phyloP scores from a whole-genome alignment of 1,140 invertebrate genomes.

The Adoxophyes honmai region DNA sequence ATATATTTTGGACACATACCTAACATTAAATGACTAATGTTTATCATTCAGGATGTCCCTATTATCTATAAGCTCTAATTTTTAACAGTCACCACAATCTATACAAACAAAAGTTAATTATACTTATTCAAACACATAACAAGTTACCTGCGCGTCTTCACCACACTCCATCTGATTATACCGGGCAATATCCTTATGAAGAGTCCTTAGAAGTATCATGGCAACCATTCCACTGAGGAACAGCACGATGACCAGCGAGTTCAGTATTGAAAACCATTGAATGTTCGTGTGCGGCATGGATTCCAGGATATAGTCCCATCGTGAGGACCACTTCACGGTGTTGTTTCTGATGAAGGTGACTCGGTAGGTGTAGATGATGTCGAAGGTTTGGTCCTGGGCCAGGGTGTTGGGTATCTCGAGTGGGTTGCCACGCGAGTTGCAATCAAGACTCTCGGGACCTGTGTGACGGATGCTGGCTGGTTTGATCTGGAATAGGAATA shows the following conservation, averaged over 20 bases:
- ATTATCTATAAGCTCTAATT: conserved; percentile 5
- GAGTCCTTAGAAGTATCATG: conserved; percentile 97
- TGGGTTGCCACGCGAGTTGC: conserved; percentile 78
- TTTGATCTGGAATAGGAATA: conserved; percentile 71
- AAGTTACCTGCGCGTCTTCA: conserved; percentile 90
- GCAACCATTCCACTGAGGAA: conserved; percentile 99
- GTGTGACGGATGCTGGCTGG: conserved; percentile 88
- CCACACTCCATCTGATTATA: conserved; percentile 98
- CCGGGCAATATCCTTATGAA: conserved; percentile 98
- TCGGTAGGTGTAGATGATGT: conserved; percentile 92
- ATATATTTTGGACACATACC: no score
- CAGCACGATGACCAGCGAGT: conserved; percentile 92
- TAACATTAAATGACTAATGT: background rate
- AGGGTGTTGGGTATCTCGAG: conserved; percentile 82
- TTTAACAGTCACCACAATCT: no score
- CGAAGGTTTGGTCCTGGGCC: conserved; percentile 78
- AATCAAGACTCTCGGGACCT: conserved; percentile 71
- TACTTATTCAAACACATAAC: no score
- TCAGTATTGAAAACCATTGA: conserved; percentile 98
- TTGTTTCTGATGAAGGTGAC: conserved; percentile 90
- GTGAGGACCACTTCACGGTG: conserved; percentile 97
- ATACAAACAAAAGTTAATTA: conserved; percentile 9
- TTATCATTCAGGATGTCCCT: background rate
- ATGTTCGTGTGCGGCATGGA: conserved; percentile 99
- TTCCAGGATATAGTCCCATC: conserved; percentile 99